Base-by-base conservation (phyloP, 2,888 invertebrate genomes). In the Apoda limacodes region DNA sequence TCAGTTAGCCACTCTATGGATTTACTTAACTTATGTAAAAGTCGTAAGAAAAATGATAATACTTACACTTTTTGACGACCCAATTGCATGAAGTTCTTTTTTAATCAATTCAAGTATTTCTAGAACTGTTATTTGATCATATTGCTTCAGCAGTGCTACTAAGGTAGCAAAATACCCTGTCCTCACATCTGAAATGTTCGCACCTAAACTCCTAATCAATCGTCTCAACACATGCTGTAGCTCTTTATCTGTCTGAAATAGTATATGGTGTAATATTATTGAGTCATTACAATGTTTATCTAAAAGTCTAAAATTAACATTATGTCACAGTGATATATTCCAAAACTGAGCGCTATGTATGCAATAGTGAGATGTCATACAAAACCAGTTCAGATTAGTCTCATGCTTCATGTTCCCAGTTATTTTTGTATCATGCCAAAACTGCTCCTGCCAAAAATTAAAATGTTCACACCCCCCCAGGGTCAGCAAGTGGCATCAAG, bases 141-240 rank as follows among this genome's bases (percentile, higher is more conserved):
- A 67, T 28, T 78, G 65, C 22, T 64, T 68, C 7, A 92, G 59
- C 32, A 89, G 61, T 4, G 82, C 82, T n/a, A 87, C 85, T 9
- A 92, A 69, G 6, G 87, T 83, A 1, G 86, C 82, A 55, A 85
- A 91, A 63, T 87, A 89, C 13, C 90, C 90, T 34, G 84, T 82
- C 44, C 88, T 82, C 15, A 87, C 82, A 12, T 78, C 74, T 12
- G 82, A 78, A 21, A 86, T 80, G 11, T 88, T 85, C 2, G 91
- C 86, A 17, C 90, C 90, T 37, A 90, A 68, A 38, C 92, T 90
- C 43, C 89, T 80, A 3, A 92, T 76, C 27, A 92, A 63, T 45
- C 92, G 82, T 40, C 83, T 85, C 19, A 92, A 53, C 0, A 85
- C 83, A 66, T 92, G 90, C 25, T 83, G 69, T 7, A 87, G 43